Base-by-base conservation (phyloP, 2,888 invertebrate species). In the Ochropleura plecta region DNA sequence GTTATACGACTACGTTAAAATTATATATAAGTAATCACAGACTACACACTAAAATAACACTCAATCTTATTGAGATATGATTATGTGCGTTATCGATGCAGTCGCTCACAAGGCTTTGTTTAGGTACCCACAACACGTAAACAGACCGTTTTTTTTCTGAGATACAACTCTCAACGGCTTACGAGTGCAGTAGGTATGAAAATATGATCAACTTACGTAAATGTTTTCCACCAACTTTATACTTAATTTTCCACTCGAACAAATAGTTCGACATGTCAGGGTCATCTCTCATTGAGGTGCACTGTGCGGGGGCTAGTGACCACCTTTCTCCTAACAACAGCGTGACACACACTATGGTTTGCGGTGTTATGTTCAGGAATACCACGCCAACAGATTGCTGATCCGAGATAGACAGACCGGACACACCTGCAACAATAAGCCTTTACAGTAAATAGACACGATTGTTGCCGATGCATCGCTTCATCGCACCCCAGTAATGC, bases 251-350 rank as follows among this genome's bases (percentile, higher is more conserved):
- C 95, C 95, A 95, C 0, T 60, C 48, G 0, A 82, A 79, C 16
- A 94, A 62, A 48, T 88, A 81, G 49, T 86, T 18, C 0, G 89
- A 83, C 79, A 94, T 76, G 3, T 91, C 89, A 0, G 95, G 94
- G 6, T 94, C 90, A 0, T 90, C 86, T 48, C 91, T 86, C 74
- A 92, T 91, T 0, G 91, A 86, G 0, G 91, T 89, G 76, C 94
- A 95, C 73, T 93, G 93, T 0, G 89, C 95, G 0, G 95, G 92
- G 0, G 91, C 90, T 5, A 92, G 53, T 0, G 95, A 95, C 95
- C 95, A 95, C 0, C 73, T 82, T 5, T 77, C 75, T 2, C 86
- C 79, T 10, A 95, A 69, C 8, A 92, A 83, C 65, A 94, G 64
- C 1, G 91, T 86, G 64, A 91, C 91, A 75, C 95, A 95, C 49